Evolutionary conservation across 2,888 invertebrate genomes (phyloP).

Genomic region (Zygaena filipendulae): DNA sequence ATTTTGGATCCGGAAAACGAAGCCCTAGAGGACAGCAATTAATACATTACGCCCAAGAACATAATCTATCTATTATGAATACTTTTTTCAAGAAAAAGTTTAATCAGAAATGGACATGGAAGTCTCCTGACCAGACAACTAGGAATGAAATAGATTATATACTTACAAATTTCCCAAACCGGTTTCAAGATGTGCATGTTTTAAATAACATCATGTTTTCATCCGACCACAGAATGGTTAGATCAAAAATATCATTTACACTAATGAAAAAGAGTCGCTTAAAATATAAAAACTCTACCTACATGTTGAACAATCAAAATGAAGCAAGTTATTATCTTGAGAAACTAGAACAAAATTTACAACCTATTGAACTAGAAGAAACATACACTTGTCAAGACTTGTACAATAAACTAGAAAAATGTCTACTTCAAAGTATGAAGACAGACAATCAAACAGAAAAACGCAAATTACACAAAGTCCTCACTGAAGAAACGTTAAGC

Average conservation of each 20-base stretch:
- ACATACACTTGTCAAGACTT: background rate
- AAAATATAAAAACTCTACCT: background rate
- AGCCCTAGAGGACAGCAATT: too few species aligned
- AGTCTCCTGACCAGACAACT: background rate
- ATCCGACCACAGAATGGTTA: background rate
- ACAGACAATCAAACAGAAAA: background rate
- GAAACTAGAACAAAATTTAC: background rate
- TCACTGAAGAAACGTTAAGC: background rate
- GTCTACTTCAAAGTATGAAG: background rate
- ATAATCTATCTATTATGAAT: conserved; percentile 13
- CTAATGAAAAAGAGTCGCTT: background rate
- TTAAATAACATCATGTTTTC: background rate
- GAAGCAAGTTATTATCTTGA: background rate
- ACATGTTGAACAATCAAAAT: background rate
- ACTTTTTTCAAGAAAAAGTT: conserved; percentile 6
- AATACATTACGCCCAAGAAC: too few species aligned
- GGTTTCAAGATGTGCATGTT: background rate
- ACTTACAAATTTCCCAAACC: background rate
- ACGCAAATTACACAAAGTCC: background rate
- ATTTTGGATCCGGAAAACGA: too few species aligned
- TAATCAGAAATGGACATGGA: conserved; percentile 1
- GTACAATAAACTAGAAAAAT: background rate
- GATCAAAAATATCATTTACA: conserved; percentile 1
- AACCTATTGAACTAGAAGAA: background rate
- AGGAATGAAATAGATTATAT: conserved; percentile 2